Evolutionary conservation across 92 coral and sea anemone species (phyloP), one percentile per base, ranked within the genome.

Genomic region (Siderastrea siderea): DNA sequence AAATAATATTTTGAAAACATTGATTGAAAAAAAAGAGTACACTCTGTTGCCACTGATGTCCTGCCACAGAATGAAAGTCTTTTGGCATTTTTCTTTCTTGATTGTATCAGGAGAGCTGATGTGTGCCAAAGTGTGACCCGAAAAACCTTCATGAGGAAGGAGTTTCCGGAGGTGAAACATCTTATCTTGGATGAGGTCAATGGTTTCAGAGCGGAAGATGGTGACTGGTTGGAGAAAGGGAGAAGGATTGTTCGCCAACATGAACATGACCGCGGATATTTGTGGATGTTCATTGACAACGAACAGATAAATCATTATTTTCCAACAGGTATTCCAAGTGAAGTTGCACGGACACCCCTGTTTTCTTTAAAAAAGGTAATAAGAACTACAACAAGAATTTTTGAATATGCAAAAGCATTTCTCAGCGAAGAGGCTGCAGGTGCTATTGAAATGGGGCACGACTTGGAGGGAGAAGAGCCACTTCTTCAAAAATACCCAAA

Each of bases 401-500:
- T 74, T 47, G 15, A 70, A 12, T 49, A 53, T 74, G 43, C 63
- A 1, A 74, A 54, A 52, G 5, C 50, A 14, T 74, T 9, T 17
- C 59, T 54, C 48, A 11, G 47, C 12, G 63, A 54, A 10, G 6
- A 74, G n/a, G 16, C 51, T 74, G 45, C n/a, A n/a, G n/a, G 3
- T n/a, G 17, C 0, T 2, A 15, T 51, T 74, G 79, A 74, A 48
- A 53, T 74, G 63, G 79, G 79, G 3, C 79, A 74, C 17, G 79
- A 74, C 14, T 59, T 10, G 10, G n/a, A 59, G 10, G 64, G 64
- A 3, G 75, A 68, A 68, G 19, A 8, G 10, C 17, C 44, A 7
- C 3, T 5, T 3, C 1, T 7, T 2, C 4, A 8, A 19, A 0
- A 0, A 2, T 75, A 75, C 44, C 46, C 47, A 52, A 4, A 3